Evolutionary conservation across 2,797 vertebrate species (phyloP), one percentile per base, ranked within the genome.

Genomic region (Sebastes jordani): DNA sequence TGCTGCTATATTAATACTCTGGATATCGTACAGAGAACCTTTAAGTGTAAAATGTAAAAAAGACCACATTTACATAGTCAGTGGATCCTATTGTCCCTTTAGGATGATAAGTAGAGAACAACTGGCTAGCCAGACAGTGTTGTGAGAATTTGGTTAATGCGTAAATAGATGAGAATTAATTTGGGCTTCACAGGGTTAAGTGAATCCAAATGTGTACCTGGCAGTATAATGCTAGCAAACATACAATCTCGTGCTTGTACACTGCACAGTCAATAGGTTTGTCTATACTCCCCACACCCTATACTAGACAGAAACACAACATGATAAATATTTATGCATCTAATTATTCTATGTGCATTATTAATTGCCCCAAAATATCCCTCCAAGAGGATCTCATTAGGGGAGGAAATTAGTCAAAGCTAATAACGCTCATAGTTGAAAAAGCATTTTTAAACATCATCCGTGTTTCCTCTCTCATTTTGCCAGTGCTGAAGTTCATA

Each of bases 291-390:
- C 74, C 69, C 71, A 52, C 63, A 81, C 58, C 83, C 81, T 83
- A 83, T 85, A 87, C 73, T 34, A 81, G 84, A 89, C 86, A 85
- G 81, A 92, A 93, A 89, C 79, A 89, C 80, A 85, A 85, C 88
- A 86, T 85, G 70, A 95, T 95, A 90, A 95, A 96, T 96, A 95
- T 95, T 91, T 91, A 95, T 95, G 89, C 88, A 82, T 84, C 84
- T 95, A 94, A 96, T 95, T 95, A 94, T 91, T 93, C 88, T 87
- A 80, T 92, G 92, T 95, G 89, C 94, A 95, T 96, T 95, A 95
- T 96, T 95, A 95, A 96, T 96, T 95, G 87, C 78, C 83, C 87
- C 78, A 92, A 95, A 95, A 92, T 94, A 92, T 93, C 90, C 92
- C 93, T 95, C 90, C 93, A 94, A 95, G 92, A 94, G 89, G 76